A percentile compares a stretch with the other conserved stretches of the same genome.
Conservation (phyloP, 2,797 vertebrate species). For the Halcyon chelicuti region DNA sequence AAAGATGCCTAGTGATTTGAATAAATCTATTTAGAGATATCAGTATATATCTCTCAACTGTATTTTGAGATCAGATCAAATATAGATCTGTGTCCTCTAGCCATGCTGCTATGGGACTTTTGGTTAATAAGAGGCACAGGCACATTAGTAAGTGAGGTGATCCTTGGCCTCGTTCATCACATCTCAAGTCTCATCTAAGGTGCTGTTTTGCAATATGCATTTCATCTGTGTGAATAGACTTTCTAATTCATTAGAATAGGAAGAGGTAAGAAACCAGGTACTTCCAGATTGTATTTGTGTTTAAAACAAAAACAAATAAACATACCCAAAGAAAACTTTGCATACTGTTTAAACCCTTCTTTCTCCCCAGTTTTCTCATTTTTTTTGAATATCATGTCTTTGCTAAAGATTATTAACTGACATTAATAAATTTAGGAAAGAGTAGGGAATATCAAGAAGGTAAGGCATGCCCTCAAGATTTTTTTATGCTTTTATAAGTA, state of each 20-base stretch:
- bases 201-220: background rate
- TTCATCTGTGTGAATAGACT: background rate
- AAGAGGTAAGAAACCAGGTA: background rate
- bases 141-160: background rate
- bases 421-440: background rate
- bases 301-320: background rate
- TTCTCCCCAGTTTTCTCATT: background rate
- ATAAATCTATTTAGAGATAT: background rate
- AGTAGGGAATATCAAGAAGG: background rate
- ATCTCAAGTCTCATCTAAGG: background rate
- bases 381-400: background rate
- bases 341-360: background rate
- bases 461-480: background rate
- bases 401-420: background rate
- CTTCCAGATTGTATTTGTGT: background rate
- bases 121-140: background rate
- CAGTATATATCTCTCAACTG: background rate
- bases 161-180: background rate
- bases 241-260: background rate
- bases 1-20: background rate
- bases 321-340: background rate
- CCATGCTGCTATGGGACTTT: rapidly evolving
- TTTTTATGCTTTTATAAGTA: background rate
- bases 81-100: background rate
- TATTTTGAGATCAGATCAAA: background rate